phyloP scores from a whole-genome alignment of 2,888 invertebrate species.

The Vesta saturnalis region DNA sequence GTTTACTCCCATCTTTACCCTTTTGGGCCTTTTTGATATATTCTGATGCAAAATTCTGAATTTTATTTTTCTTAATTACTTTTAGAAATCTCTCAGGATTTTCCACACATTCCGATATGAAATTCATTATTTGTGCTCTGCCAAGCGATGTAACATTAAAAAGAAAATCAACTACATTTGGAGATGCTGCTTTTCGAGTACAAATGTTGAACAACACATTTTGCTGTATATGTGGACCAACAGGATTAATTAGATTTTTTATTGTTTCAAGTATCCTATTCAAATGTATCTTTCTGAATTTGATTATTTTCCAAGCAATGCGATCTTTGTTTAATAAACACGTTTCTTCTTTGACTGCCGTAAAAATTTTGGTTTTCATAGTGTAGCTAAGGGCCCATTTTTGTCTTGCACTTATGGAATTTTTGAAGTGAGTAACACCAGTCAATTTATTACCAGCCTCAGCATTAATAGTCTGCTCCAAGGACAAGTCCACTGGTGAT shows the following conservation, averaged over 20 bases:
- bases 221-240: too few species aligned
- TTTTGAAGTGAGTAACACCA: slow-evolving; percentile 36
- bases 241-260: too few species aligned
- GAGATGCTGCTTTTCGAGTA: too few species aligned
- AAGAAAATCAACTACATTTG: background rate
- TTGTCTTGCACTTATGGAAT: slow-evolving; percentile 46
- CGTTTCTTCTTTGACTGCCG: too few species aligned
- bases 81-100: background rate
- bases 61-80: background rate
- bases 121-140: background rate
- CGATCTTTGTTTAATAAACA: too few species aligned
- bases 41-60: background rate
- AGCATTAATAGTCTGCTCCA: slow-evolving; percentile 48
- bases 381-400: slow-evolving; percentile 46
- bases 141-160: background rate
- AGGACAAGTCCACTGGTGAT: slow-evolving; percentile 43
- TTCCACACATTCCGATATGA: background rate
- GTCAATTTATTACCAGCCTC: slow-evolving; percentile 45
- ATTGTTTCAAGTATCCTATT: too few species aligned
- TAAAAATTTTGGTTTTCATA: slow-evolving; percentile 41
- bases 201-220: too few species aligned
- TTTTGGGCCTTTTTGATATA: background rate
- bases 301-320: too few species aligned
- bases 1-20: background rate
- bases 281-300: too few species aligned